These are phyloP conservation scores for Drosophila yakuba DNA, from an alignment of 1,140 invertebrate species.

Conservation along the genomic window DNA sequence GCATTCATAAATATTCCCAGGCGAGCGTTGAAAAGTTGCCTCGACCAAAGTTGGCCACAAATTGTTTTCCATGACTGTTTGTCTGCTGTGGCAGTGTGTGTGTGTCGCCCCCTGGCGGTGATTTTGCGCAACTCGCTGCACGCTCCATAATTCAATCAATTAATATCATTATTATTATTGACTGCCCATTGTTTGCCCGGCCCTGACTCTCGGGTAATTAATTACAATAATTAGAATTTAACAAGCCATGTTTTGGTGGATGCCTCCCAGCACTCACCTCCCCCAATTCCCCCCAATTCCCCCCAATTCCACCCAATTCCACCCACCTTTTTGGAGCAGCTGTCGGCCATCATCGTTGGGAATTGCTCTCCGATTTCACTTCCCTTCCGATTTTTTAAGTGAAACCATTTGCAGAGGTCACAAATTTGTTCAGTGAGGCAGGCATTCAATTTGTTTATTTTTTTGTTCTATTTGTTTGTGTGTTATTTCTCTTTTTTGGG, in stretches of 20 bases:
- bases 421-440: slow-evolving; percentile 69
- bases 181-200: slow-evolving; percentile 65
- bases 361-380: slow-evolving; percentile 40
- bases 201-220: slow-evolving; percentile 69
- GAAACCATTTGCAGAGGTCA: slow-evolving; percentile 65
- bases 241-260: slow-evolving; percentile 44
- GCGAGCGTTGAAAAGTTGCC: slow-evolving; percentile 73
- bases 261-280: not conserved
- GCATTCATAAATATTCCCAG: slow-evolving; percentile 79
- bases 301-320: not conserved
- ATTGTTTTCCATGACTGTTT: slow-evolving; percentile 53
- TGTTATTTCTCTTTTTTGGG: slow-evolving; percentile 13
- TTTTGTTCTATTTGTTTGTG: slow-evolving; percentile 20
- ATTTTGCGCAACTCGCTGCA: slow-evolving; percentile 68
- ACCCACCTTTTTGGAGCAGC: slow-evolving; percentile 12
- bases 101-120: slow-evolving; percentile 38
- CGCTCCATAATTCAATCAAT: slow-evolving; percentile 76
- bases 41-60: slow-evolving; percentile 60
- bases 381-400: slow-evolving; percentile 39
- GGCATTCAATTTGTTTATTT: slow-evolving; percentile 54
- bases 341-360: slow-evolving; percentile 14
- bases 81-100: slow-evolving; percentile 6
- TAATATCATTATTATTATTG: slow-evolving; percentile 77
- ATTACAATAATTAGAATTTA: slow-evolving; percentile 82
- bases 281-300: not conserved